Evolutionary conservation across 2,113 vertebrate genomes (phyloP).

Genomic region (Dryoscopus gambensis): DNA sequence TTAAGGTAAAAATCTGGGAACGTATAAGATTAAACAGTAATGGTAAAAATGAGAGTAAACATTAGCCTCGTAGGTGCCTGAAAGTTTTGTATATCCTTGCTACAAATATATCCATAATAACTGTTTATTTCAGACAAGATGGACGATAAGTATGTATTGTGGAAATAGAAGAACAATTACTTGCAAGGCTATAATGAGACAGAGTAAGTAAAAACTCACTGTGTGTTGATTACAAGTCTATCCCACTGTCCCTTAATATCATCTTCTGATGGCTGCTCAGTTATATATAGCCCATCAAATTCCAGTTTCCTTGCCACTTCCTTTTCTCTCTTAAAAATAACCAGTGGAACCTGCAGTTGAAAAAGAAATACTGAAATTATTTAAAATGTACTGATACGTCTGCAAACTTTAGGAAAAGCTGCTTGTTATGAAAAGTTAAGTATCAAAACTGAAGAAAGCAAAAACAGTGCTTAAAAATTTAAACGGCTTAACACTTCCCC

Average conservation of each 20-base stretch:
- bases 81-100: neutral
- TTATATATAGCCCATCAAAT: constrained; percentile 95
- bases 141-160: neutral
- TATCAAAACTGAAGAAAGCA: neutral
- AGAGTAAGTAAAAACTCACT: constrained; percentile 78
- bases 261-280: constrained; percentile 95
- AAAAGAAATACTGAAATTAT: neutral
- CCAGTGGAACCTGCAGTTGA: constrained; percentile 84
- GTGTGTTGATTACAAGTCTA: constrained; percentile 94
- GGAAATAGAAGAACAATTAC: neutral
- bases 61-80: neutral
- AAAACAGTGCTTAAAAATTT: neutral
- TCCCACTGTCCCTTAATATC: constrained; percentile 99
- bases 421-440: neutral
- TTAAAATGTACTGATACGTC: neutral
- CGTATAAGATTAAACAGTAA: neutral
- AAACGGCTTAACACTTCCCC: neutral
- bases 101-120: neutral
- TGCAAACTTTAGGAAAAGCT: neutral
- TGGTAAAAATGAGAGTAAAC: neutral
- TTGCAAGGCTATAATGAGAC: neutral
- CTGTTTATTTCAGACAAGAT: neutral
- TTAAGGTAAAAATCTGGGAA: neutral
- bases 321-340: constrained; percentile 96
- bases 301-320: constrained; percentile 96